A percentile compares a stretch with the other conserved stretches of the same genome.
These are phyloP conservation scores for Anarhynchus alexandrinus DNA, from an alignment of 2,113 vertebrate species.

Conservation along the genomic window DNA sequence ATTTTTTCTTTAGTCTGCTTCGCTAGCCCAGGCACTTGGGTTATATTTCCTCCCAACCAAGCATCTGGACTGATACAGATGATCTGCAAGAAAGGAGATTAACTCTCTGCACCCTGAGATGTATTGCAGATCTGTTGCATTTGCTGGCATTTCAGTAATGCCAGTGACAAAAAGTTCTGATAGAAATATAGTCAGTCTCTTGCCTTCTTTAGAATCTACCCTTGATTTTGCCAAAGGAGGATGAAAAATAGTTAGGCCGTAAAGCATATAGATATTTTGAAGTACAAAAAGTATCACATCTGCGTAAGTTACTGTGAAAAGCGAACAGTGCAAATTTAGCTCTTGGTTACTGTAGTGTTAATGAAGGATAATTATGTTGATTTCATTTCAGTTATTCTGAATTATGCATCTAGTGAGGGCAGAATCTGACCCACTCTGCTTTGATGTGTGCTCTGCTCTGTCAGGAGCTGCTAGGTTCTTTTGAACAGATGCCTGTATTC, in stretches of 20 bases:
- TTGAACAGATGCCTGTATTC: conserved; percentile 58
- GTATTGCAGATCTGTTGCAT: conserved; percentile 11
- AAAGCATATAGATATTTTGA: neutral
- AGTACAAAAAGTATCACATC: neutral
- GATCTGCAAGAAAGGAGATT: conserved; percentile 46
- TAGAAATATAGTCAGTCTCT: neutral
- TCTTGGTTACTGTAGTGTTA: neutral
- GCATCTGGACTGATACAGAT: conserved; percentile 56
- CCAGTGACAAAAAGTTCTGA: neutral
- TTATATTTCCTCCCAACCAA: conserved; percentile 43
- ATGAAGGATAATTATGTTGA: conserved; percentile 19
- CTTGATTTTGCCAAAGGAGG: neutral
- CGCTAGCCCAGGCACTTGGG: conserved; percentile 27
- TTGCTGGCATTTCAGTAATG: neutral
- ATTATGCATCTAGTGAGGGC: neutral
- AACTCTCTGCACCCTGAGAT: conserved; percentile 40
- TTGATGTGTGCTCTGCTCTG: conserved; percentile 58
- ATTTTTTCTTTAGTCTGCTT: conserved; percentile 37
- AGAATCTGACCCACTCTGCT: conserved; percentile 29
- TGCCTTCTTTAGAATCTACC: neutral
- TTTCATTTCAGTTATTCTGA: conserved; percentile 25
- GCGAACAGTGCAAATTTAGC: neutral
- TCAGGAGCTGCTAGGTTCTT: conserved; percentile 56
- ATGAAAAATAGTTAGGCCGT: neutral
- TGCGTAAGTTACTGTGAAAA: neutral